Base-by-base conservation (phyloP, 2,797 vertebrate genomes). In the Carcharodon carcharias region DNA sequence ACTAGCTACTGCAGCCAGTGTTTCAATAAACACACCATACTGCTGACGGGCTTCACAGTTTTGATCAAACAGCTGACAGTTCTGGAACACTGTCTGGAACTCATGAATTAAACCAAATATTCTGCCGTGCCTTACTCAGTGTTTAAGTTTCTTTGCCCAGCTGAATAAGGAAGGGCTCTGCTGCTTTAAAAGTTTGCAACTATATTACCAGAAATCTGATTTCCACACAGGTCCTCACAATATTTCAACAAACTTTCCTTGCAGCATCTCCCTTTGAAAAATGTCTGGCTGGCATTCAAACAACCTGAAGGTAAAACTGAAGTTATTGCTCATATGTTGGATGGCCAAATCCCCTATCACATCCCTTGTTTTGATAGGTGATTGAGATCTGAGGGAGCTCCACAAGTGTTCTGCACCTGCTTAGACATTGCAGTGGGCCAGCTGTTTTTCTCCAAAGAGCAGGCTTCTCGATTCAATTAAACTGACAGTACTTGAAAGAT, bases 401-500 rank as follows among this genome's bases (percentile, higher is more conserved):
- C 96, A 96, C 97, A 97, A 97, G 96, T 97, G 97, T 97, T 97
- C 2, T 0, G 96, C 97, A 97, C 97, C 97, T 97, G 97, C 97
- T 97, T 96, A 94, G 16, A 92, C 61, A n/a, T 50, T 54, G 85
- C 67, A 88, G 45, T 54, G 61, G 12, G 85, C 85, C 96, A 96
- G 85, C 96, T 96, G 87, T 56, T 71, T 50, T 73, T 31, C 93
- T 95, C 93, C 93, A 94, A 94, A 94, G 65, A 69, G 63, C 63
- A 69, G 92, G 92, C 92, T 94, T 94, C 45, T 69, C 93, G 28
- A 71, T 95, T 95, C 65, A 95, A 95, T 95, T 95, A 95, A 95
- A 95, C 23, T 95, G 93, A 95, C 93, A 71, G 93, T 95, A 67
- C 23, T 95, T 71, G 93, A 95, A 95, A 95, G 93, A 95, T 95